Evolutionary conservation across 2,797 vertebrate genomes (phyloP), one percentile per base, ranked within the genome.

Genomic region (Myotis planiceps): DNA sequence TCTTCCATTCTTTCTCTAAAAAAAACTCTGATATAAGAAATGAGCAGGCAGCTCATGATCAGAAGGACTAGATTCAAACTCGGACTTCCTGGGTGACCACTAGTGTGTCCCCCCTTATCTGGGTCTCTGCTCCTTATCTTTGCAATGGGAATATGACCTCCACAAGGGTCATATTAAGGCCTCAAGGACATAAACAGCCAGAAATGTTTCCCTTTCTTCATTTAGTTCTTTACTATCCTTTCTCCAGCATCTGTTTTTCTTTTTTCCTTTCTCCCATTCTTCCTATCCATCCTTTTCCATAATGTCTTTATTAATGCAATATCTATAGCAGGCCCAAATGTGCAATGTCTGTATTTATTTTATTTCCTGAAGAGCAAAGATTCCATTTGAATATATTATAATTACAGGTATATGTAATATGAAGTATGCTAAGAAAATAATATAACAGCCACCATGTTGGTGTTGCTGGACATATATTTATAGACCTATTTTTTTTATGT

Each of bases 381-480:
- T 58, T n/a, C 7, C 69, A 71, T 76, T 51, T 79, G 21, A 90
- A 85, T 83, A 75, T 53, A 58, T 53, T 86, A 53, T 63, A 87
- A 83, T 91, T 91, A 42, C 21, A 95, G 42, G 37, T 80, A 81
- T 78, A 69, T 75, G 29, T 13, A 23, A 18, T 25, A 45, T 81
- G 69, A 96, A 37, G 3, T 90, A 49, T 34, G 84, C 66, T 76
- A 85, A 88, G 68, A 96, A 93, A 97, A 84, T 94, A 90, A 83
- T 86, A 16, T 45, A 91, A 79, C 47, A 88, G 55, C 34, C 78
- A 86, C 88, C 69, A 80, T 95, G 81, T 94, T 96, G 95, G 45
- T 93, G 42, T 90, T 90, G 74, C 39, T 76, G 92, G 89, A 83
- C 95, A 88, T 55, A 69, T 88, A 97, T 96, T 97, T 97, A 95